Conservation (phyloP, 2,888 invertebrate genomes). For the Napeogenes inachia region DNA sequence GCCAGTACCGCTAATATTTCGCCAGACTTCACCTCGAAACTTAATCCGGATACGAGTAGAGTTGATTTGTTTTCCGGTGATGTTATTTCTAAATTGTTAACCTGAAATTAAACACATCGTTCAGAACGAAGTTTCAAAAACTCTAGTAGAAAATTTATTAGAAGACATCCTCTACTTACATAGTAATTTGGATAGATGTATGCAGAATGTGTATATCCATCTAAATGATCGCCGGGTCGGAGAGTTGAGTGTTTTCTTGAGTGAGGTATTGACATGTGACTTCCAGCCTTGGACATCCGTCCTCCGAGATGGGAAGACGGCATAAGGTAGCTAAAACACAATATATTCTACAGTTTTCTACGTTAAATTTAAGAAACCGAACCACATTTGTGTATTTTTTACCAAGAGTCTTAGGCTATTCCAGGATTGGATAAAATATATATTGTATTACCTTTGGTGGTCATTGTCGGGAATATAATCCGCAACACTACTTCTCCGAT, state of each 20-base stretch:
- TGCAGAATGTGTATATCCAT: conserved; percentile 74
- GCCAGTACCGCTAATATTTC: conserved; percentile 94
- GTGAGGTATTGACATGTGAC: conserved; percentile 78
- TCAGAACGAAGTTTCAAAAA: not conserved
- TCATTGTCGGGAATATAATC: conserved; percentile 76
- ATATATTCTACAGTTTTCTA: too few species aligned
- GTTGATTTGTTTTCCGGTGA: conserved; percentile 74
- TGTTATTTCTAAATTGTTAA: conserved; percentile 81
- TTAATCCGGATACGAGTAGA: conserved; percentile 83
- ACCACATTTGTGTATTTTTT: too few species aligned
- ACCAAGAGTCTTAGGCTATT: too few species aligned
- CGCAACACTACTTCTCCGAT: conserved; percentile 78
- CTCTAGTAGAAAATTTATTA: not conserved
- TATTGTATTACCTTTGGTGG: conserved; percentile 68
- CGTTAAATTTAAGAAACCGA: too few species aligned
- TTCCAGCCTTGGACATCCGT: conserved; percentile 80
- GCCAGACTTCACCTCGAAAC: conserved; percentile 93
- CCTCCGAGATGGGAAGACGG: conserved; percentile 73
- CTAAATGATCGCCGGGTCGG: conserved; percentile 75
- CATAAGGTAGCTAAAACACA: conserved; percentile 61
- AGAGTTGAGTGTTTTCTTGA: conserved; percentile 77
- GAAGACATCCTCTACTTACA: conserved; percentile 51
- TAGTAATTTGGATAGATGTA: conserved; percentile 81
- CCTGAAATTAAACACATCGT: conserved; percentile 51
- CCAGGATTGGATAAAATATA: too few species aligned